Conservation (phyloP, 2,113 vertebrate genomes). For the Pimephales promelas region DNA sequence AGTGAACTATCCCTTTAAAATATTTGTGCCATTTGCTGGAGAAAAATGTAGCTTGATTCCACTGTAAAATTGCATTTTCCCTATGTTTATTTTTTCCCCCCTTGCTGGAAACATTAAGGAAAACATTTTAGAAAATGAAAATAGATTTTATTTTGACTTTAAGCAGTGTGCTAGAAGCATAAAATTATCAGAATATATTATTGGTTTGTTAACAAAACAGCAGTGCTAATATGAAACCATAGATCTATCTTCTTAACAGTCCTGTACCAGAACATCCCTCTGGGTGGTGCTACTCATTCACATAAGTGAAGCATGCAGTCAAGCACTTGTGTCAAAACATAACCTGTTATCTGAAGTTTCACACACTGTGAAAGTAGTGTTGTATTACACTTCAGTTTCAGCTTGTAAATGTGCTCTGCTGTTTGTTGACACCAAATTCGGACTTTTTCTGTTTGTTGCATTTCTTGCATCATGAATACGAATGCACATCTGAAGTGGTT, state of each 20-base stretch:
- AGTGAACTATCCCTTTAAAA: no score
- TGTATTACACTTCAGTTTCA: conserved; percentile 4
- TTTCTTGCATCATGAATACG: background rate
- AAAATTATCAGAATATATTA: background rate
- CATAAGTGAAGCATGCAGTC: background rate
- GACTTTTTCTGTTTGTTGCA: background rate
- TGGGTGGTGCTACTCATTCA: background rate
- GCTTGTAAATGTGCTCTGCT: background rate
- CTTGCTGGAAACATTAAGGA: background rate
- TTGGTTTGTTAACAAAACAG: background rate
- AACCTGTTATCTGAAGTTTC: background rate
- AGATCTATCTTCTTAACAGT: no score
- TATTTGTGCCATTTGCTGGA: no score
- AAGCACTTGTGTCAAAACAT: background rate
- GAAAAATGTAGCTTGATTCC: background rate
- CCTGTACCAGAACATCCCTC: background rate
- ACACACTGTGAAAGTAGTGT: background rate
- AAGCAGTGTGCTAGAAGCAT: background rate
- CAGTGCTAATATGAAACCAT: background rate
- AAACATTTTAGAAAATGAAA: background rate
- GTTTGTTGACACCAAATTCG: background rate
- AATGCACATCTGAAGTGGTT: background rate
- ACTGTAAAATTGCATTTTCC: background rate
- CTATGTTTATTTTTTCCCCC: no score
- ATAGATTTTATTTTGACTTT: background rate